Evolutionary conservation across 2,888 invertebrate genomes (phyloP).

Genomic region (Epicampocera succincta): DNA sequence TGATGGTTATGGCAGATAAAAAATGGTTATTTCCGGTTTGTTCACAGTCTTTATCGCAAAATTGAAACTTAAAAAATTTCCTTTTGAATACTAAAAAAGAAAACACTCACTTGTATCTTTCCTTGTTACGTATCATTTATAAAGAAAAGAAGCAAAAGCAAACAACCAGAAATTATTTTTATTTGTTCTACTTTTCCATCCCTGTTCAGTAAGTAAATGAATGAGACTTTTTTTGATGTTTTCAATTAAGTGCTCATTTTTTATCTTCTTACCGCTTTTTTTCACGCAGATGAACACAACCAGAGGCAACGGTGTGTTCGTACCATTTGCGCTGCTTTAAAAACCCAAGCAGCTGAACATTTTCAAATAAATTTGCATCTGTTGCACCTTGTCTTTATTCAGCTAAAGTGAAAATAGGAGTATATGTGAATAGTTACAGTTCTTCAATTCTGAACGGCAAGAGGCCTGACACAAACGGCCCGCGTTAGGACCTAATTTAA

Average conservation of each 20-base stretch:
- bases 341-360: slow-evolving; percentile 1
- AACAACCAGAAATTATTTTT: neutral
- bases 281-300: neutral
- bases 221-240: slow-evolving; percentile 16
- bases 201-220: neutral
- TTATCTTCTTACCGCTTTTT: neutral
- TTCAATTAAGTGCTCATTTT: slow-evolving; percentile 45
- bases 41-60: no score
- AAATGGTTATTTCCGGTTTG: no score
- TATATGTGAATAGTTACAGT: neutral
- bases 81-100: no score
- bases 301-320: slow-evolving; percentile 10
- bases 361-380: slow-evolving; percentile 50
- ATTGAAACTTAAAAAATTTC: no score
- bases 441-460: neutral
- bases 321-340: slow-evolving; percentile 4
- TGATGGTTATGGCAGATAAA: no score
- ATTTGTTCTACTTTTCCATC: neutral
- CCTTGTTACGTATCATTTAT: neutral
- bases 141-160: neutral
- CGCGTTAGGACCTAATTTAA: no score
- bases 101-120: no score
- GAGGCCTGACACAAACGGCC: no score
- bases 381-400: slow-evolving; percentile 44
- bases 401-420: neutral